These are phyloP conservation scores for Symphodus melops DNA, from an alignment of 2,113 vertebrate species.

Conservation along the genomic window DNA sequence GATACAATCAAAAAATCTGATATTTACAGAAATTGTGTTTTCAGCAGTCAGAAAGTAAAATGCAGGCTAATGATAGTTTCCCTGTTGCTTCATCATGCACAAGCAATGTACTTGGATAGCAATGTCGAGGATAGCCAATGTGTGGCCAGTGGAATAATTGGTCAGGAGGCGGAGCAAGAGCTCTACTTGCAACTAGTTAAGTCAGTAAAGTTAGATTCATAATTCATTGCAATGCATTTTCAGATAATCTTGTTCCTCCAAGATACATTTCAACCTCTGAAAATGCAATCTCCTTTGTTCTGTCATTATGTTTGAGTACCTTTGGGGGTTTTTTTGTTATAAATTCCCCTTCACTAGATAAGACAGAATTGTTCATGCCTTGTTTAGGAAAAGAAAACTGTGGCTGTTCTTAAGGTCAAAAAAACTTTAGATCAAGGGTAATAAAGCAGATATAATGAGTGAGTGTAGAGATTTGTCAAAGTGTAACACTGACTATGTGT, in stretches of 20 bases:
- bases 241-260: neutral
- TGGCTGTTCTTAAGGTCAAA: neutral
- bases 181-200: neutral
- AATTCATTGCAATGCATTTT: neutral
- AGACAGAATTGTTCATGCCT: neutral
- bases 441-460: neutral
- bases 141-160: neutral
- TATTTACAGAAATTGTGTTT: neutral
- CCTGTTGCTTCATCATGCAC: neutral
- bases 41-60: neutral
- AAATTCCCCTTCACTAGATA: too few relatives aligned
- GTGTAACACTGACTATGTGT: neutral
- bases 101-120: neutral
- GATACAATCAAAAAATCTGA: neutral
- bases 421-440: neutral
- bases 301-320: neutral
- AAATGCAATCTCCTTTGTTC: neutral
- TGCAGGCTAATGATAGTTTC: neutral
- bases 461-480: neutral
- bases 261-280: neutral
- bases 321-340: too few relatives aligned
- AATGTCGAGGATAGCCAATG: neutral
- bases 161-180: constrained; percentile 31
- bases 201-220: neutral
- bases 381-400: too few relatives aligned